phyloP scores from a whole-genome alignment of 1,140 invertebrate genomes.

The Meloidogyne exigua region DNA sequence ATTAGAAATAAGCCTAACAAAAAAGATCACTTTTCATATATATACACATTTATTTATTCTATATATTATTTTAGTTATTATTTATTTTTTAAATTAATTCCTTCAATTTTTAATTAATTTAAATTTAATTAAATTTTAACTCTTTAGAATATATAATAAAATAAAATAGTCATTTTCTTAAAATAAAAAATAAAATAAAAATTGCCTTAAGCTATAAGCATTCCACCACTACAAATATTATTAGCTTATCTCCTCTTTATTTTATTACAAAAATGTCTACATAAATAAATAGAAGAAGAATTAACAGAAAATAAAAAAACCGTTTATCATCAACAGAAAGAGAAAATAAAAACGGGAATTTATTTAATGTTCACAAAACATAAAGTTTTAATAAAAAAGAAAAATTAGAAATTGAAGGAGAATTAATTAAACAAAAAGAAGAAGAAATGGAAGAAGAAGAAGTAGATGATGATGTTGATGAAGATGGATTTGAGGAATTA shows the following conservation, averaged over 20 bases:
- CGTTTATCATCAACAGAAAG: background rate
- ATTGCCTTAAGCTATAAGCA: no score
- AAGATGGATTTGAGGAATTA: conserved; percentile 22
- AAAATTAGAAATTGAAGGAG: background rate
- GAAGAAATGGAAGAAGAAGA: background rate
- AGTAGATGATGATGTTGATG: background rate
- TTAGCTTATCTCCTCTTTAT: background rate
- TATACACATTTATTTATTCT: no score
- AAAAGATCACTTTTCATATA: no score
- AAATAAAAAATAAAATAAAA: no score
- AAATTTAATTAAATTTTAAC: no score
- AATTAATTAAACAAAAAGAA: conserved; percentile 12
- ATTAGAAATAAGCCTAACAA: no score
- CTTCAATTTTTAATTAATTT: no score
- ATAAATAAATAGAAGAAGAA: background rate
- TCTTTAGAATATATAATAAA: no score
- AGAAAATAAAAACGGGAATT: background rate
- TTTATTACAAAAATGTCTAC: background rate
- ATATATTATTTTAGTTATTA: no score
- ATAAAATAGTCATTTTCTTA: no score
- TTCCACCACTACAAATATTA: background rate
- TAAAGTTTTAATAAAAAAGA: background rate
- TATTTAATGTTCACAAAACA: background rate
- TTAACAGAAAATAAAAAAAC: no score
- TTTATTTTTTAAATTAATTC: no score